phyloP scores from a whole-genome alignment of 1,140 invertebrate species.

The Ladona fulva region DNA sequence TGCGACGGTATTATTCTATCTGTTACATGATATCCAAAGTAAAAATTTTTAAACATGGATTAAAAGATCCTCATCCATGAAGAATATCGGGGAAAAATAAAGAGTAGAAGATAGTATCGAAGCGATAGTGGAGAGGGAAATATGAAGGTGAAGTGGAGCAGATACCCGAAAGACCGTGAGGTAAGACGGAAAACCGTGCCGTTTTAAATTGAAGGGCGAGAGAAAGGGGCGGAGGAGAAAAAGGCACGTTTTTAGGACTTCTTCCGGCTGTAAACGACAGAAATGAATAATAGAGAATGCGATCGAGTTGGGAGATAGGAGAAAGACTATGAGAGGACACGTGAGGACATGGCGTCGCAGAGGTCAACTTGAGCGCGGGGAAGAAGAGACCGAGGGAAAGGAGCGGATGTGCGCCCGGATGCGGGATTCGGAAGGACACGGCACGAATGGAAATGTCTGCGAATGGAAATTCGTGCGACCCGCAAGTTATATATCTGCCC shows the following conservation, averaged over 20 bases:
- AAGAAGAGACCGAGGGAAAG: neutral
- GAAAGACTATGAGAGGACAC: neutral
- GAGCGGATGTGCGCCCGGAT: neutral
- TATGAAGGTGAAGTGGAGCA: neutral
- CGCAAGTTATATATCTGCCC: neutral
- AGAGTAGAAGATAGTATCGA: too few species aligned
- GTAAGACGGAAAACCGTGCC: neutral
- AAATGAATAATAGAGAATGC: neutral
- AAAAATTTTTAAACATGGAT: too few species aligned
- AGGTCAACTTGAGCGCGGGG: neutral
- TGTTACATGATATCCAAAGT: too few species aligned
- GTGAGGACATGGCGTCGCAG: neutral
- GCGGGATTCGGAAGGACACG: neutral
- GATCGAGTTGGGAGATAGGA: neutral
- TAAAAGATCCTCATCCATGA: too few species aligned
- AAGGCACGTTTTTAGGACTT: neutral
- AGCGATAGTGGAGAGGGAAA: neutral
- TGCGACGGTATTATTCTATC: too few species aligned
- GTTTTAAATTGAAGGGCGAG: neutral
- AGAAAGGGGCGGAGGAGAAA: neutral
- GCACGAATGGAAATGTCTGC: neutral
- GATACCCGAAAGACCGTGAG: neutral
- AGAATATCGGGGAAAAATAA: too few species aligned
- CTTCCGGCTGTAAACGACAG: slow-evolving; percentile 2
- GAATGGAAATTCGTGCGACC: neutral